Base-by-base conservation (phyloP, 92 coral and sea anemone genomes). In the Zoanthus sansibaricus region DNA sequence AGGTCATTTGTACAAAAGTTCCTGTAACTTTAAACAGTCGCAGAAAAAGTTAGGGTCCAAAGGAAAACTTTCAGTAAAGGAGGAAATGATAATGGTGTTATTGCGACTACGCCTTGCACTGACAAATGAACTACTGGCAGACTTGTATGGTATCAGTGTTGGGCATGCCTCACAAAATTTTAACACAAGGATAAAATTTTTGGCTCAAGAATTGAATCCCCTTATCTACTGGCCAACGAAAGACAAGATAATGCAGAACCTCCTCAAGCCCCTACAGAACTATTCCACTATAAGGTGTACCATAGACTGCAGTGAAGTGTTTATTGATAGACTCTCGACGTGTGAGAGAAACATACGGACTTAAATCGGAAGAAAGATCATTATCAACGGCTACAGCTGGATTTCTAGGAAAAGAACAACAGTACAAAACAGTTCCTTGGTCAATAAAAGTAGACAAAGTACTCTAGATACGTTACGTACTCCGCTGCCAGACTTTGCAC, bases 301-400 rank as follows among this genome's bases (percentile, higher is more conserved):
- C 17, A 66, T 89, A 86, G 91, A 89, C 88, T 94, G 89, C 73
- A 93, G 84, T 32, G 93, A 94, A 56, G 91, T 94, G 1, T 94
- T 25, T 25, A 25, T 25, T 25, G 25, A 25, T 25, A 25, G 25
- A 25, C 25, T 25, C 25, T 25, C 25, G 25, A 25, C 25, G 25
- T 25, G 25, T 25, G 25, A 25, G 25, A 25, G 25, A 25, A 25
- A 25, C 25, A 25, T 25, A 25, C 25, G 25, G 25, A 25, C 25
- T 25, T 25, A 25, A 25, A 25, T 25, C 25, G 25, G 25, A 0
- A 25, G 25, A 25, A 25, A 25, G 25, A 25, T 25, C 25, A 25
- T 25, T 25, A 25, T 25, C 25, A 25, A 25, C 25, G 0, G 25
- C 25, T 25, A 25, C 25, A 25, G 25, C 25, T 25, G 25, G 25